A percentile compares a stretch with the other conserved stretches of the same genome.
Evolutionary conservation across 2,888 invertebrate genomes (phyloP).

Genomic region (Suillia variegata): DNA sequence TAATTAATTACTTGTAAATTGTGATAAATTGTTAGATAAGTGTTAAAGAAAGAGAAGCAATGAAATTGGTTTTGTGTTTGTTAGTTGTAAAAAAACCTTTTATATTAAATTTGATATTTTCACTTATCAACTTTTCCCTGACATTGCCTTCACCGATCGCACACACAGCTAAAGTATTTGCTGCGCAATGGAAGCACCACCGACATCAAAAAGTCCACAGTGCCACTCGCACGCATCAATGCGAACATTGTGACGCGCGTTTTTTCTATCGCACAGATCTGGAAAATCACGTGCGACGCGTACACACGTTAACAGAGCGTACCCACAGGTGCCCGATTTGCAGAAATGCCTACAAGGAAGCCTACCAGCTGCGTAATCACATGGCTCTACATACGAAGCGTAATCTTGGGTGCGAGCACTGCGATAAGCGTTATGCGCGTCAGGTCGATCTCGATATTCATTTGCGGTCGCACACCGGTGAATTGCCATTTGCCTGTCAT

Average conservation of each 20-base stretch:
- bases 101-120: no score
- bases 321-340: slow-evolving; percentile 33
- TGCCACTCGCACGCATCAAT: slow-evolving; percentile 5
- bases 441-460: slow-evolving; percentile 41
- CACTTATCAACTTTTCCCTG: background rate
- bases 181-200: background rate
- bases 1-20: no score
- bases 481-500: slow-evolving; percentile 40
- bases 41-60: no score
- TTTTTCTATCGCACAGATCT: background rate
- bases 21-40: no score
- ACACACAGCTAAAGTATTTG: slow-evolving; percentile 12
- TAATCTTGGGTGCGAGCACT: slow-evolving; percentile 38
- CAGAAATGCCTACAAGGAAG: slow-evolving; percentile 36
- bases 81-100: no score
- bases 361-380: slow-evolving; percentile 39
- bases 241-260: slow-evolving; percentile 1
- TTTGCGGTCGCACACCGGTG: slow-evolving; percentile 37
- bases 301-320: slow-evolving; percentile 27
- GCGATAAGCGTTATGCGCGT: slow-evolving; percentile 41
- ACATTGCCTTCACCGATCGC: background rate
- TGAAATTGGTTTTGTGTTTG: no score
- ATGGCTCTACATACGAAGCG: slow-evolving; percentile 39
- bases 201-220: slow-evolving; percentile 16
- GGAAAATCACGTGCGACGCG: background rate